Evolutionary conservation across 1,140 invertebrate genomes (phyloP).

Genomic region (Lutraria rhynchaena): DNA sequence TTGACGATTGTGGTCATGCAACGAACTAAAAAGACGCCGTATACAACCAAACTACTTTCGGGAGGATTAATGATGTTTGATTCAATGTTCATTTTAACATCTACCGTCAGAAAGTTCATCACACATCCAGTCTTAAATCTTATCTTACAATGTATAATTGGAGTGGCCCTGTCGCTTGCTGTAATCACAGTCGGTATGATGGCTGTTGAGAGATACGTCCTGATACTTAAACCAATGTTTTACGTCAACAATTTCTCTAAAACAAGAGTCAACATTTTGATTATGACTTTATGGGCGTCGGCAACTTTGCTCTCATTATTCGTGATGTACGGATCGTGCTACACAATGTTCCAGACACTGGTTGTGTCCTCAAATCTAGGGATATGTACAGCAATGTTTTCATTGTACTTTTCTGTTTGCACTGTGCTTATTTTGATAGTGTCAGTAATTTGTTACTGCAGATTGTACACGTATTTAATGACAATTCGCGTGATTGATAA

Average conservation of each 20-base stretch:
- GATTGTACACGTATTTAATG: neutral
- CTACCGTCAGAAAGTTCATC: conserved; percentile 3
- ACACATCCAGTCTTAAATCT: neutral
- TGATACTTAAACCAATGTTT: neutral
- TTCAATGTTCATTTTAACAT: neutral
- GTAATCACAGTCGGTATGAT: conserved; percentile 3
- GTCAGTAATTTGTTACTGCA: neutral
- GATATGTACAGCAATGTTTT: neutral
- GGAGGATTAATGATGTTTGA: conserved; percentile 10
- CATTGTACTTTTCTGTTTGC: neutral
- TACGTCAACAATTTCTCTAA: neutral
- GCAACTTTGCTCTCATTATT: neutral
- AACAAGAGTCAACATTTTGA: neutral
- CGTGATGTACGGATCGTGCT: neutral
- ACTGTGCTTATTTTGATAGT: neutral
- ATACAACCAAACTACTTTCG: neutral
- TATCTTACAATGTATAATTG: neutral
- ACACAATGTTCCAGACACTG: neutral
- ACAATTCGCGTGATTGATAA: neutral
- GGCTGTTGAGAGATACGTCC: conserved; percentile 10
- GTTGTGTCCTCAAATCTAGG: neutral
- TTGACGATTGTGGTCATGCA: neutral
- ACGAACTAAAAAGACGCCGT: neutral
- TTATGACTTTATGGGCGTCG: neutral
- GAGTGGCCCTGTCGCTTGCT: neutral